Evolutionary conservation across 2,113 vertebrate species (phyloP).

Genomic region (Salminus brasiliensis): DNA sequence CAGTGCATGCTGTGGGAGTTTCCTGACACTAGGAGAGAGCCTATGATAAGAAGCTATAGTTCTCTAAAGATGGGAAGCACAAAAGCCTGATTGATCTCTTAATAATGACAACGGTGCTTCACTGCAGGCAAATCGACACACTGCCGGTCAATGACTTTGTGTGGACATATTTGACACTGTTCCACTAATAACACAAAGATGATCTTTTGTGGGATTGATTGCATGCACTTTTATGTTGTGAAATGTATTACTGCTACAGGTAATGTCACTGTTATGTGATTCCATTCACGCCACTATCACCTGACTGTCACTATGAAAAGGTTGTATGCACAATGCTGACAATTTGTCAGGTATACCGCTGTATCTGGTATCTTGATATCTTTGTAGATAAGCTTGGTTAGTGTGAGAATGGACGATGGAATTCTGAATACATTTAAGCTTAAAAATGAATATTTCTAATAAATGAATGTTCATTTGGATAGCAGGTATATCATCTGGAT

Average conservation of each 20-base stretch:
- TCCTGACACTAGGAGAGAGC: background rate
- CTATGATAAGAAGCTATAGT: background rate
- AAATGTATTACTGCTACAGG: slow-evolving; percentile 9
- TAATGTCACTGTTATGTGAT: slow-evolving; percentile 3
- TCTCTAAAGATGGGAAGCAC: slow-evolving; percentile 27
- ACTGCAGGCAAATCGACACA: background rate
- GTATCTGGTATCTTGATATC: background rate
- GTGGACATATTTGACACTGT: slow-evolving; percentile 7
- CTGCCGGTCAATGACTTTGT: background rate
- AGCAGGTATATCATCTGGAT: too few species aligned
- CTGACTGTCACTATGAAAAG: slow-evolving; percentile 1
- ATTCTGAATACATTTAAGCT: background rate
- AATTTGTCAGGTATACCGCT: background rate
- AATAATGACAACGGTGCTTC: slow-evolving; percentile 35
- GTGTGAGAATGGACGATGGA: background rate
- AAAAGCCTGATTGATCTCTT: slow-evolving; percentile 21
- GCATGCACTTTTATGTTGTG: slow-evolving; percentile 15
- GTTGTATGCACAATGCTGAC: background rate
- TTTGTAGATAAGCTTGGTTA: background rate
- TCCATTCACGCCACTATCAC: background rate
- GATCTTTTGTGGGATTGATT: slow-evolving; percentile 6
- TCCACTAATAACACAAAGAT: background rate
- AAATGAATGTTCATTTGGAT: background rate
- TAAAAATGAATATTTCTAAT: background rate
- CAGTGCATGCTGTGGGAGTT: background rate